Evolutionary conservation across 2,113 vertebrate species (phyloP).

Genomic region (Paratilapia polleni): DNA sequence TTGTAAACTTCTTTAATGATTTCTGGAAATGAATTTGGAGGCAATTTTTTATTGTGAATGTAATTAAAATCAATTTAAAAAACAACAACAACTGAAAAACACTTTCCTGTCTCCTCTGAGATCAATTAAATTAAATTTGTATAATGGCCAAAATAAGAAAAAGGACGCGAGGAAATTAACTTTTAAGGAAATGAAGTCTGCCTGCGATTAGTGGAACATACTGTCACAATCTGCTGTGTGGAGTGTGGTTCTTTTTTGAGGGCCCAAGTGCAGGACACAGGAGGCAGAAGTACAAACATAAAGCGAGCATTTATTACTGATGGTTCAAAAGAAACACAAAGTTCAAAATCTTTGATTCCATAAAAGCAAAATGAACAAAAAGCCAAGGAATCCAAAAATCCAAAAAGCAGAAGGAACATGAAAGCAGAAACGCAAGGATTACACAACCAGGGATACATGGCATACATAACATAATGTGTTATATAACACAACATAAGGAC

Average conservation of each 20-base stretch:
- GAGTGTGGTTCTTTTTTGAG: fast-evolving
- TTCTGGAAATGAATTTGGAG: neutral
- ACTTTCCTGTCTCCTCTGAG: neutral
- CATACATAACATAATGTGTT: neutral
- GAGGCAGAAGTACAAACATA: neutral
- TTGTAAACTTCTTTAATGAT: neutral
- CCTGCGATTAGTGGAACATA: neutral
- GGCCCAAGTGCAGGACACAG: neutral
- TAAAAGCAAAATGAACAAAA: neutral
- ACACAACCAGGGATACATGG: neutral
- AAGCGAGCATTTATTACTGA: neutral
- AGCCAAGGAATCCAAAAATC: neutral
- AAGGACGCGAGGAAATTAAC: neutral
- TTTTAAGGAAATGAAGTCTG: neutral
- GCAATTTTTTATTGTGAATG: neutral
- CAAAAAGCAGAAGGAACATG: neutral
- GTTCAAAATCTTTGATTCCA: neutral
- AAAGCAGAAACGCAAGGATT: neutral
- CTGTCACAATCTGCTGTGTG: neutral
- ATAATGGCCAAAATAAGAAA: neutral
- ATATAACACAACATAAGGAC: too few species aligned
- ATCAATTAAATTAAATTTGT: slow-evolving; percentile 1
- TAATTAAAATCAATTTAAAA: neutral
- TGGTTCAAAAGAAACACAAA: neutral
- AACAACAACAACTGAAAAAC: neutral